These are phyloP conservation scores for Hemiprocne comata DNA, from an alignment of 2,113 vertebrate genomes.

Conservation along the genomic window DNA sequence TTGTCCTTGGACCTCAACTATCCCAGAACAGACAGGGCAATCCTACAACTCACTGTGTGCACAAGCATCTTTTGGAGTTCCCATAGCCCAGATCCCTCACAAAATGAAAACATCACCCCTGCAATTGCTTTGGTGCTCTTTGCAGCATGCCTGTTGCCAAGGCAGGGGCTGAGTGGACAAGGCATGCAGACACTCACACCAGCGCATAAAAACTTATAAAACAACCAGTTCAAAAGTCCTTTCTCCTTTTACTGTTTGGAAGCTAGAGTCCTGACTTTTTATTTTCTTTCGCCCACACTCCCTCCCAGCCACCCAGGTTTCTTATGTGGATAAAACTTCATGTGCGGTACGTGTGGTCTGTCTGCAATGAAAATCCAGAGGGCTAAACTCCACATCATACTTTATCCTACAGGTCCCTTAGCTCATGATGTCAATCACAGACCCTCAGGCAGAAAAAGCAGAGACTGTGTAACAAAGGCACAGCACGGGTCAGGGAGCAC, in stretches of 20 bases:
- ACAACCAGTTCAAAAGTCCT: not conserved
- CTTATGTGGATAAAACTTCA: not conserved
- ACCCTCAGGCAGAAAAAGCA: not conserved
- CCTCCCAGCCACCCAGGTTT: accelerated
- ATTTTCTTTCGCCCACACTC: not conserved
- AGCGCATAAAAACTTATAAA: not conserved
- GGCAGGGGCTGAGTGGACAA: not conserved
- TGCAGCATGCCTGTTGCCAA: accelerated
- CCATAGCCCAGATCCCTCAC: not conserved
- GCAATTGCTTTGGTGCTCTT: not conserved
- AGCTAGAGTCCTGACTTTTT: not conserved
- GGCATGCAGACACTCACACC: not conserved
- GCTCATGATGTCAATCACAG: not conserved
- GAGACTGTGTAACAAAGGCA: not conserved
- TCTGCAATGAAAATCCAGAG: not conserved
- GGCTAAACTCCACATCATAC: not conserved
- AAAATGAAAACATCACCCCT: not conserved
- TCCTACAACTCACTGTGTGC: not conserved
- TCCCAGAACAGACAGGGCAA: not conserved
- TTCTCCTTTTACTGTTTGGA: not conserved
- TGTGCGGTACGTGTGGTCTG: not conserved
- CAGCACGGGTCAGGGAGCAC: not conserved
- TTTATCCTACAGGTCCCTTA: not conserved
- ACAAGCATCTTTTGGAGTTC: not conserved
- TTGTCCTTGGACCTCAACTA: not conserved